Evolutionary conservation across 1,140 invertebrate genomes (phyloP), one percentile per base, ranked within the genome.

Genomic region (Monomorium pharaonis): DNA sequence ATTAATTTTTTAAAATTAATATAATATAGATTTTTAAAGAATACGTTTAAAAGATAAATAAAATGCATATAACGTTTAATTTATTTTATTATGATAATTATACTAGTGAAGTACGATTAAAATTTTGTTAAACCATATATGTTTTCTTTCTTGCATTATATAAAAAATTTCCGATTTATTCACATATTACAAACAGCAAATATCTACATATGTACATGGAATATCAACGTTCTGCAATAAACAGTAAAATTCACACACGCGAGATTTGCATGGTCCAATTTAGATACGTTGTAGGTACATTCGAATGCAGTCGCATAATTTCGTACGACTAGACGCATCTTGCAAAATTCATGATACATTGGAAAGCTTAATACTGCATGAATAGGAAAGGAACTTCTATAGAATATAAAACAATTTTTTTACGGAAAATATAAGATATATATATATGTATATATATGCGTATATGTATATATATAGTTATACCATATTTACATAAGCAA

Each of bases 301-400:
- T n/a, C 60, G n/a, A 56, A 58, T 7, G 30, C 49, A 63, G 37
- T 42, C 47, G 47, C 24, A 63, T 75, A 77, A 77, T 65, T 65
- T 85, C 24, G 44, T 33, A 62, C 47, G 21, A 24, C 6, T 62
- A 85, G 58, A 77, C 24, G 60, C 47, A 56, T 78, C 44, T 67
- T 85, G 47, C 21, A 85, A 85, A 77, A 85, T 85, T 78, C 60
- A 85, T 78, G 74, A 56, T 63, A 33, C 7, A 10, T 16, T 44
- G 56, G 60, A 16, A 62, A 33, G 27, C 2, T 18, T 2, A 27
- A 21, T 21, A 30, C 27, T 21, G 18, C 7, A 12, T 2, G 12
- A n/a, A 49, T n/a, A n/a, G 5, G 44, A n/a, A 69, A 30, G 16
- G 3, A 74, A 83, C 12, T 44, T 67, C 18, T 21, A 63, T 37